These are phyloP conservation scores for Vanessa tameamea DNA, from an alignment of 1,140 invertebrate genomes.

Conservation along the genomic window DNA sequence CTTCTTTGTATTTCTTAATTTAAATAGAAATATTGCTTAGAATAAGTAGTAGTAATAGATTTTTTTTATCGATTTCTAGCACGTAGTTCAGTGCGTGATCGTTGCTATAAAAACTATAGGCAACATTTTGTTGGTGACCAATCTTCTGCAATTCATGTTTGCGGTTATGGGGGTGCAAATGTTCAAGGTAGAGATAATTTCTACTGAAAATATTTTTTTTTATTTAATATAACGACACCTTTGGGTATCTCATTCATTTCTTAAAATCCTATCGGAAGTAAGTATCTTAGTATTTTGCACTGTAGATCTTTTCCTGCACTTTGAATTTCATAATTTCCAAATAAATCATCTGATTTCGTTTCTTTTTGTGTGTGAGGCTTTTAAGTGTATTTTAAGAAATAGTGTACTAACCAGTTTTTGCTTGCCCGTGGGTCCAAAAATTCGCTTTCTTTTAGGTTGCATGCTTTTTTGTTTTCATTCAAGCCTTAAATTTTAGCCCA, in stretches of 20 bases:
- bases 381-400: constrained; percentile 49
- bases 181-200: constrained; percentile 93
- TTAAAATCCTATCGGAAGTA: constrained; percentile 48
- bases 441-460: constrained; percentile 53
- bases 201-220: constrained; percentile 32
- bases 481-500: constrained; percentile 55
- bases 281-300: constrained; percentile 52
- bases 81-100: constrained; percentile 99
- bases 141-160: constrained; percentile 99
- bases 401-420: constrained; percentile 61
- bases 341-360: constrained; percentile 77
- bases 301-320: constrained; percentile 50
- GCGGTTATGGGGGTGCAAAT: constrained; percentile 99
- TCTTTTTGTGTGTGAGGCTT: constrained; percentile 69
- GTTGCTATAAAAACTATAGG: constrained; percentile 99
- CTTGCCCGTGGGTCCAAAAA: constrained; percentile 74
- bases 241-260: constrained; percentile 71
- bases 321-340: constrained; percentile 37
- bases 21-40: constrained; percentile 12
- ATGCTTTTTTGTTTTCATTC: constrained; percentile 51
- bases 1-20: not conserved
- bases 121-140: constrained; percentile 99
- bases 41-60: constrained; percentile 44
- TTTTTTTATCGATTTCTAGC: constrained; percentile 84
- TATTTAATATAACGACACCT: constrained; percentile 70